phyloP scores from a whole-genome alignment of 2,797 vertebrate genomes.

The Scyliorhinus canicula region DNA sequence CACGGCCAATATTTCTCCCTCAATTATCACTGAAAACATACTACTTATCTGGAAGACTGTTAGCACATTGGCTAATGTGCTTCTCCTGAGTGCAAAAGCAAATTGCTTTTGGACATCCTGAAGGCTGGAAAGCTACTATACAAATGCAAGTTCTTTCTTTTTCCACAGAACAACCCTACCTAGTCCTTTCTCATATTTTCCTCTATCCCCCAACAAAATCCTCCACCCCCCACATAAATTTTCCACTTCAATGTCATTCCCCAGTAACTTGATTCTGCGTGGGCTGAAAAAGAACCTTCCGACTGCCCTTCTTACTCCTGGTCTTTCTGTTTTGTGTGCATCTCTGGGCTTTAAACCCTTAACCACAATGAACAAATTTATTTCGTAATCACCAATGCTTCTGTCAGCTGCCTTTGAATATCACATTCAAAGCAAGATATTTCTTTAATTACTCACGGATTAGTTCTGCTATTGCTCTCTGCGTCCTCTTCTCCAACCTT shows the following conservation, averaged over 20 bases:
- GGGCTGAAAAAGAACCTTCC: background rate
- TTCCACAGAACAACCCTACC: background rate
- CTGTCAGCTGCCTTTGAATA: background rate
- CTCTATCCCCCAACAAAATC: background rate
- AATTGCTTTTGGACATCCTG: background rate
- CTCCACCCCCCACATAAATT: too few relatives aligned
- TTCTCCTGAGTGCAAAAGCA: too few relatives aligned
- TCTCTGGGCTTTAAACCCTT: background rate
- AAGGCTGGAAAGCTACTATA: background rate
- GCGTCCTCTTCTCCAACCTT: constrained; percentile 88
- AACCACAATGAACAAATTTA: background rate
- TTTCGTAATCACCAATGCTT: background rate
- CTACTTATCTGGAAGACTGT: background rate
- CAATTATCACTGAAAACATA: background rate
- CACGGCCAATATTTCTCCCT: background rate
- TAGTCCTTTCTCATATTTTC: background rate
- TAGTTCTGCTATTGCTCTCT: constrained; percentile 88
- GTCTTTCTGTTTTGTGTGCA: background rate
- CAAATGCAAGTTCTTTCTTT: background rate
- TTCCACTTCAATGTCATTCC: background rate
- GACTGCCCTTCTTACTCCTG: background rate
- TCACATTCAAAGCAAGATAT: background rate
- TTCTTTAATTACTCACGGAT: constrained; percentile 62
- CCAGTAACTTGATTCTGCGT: background rate
- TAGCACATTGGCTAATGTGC: background rate